These are phyloP conservation scores for Papilio helenus DNA, from an alignment of 1,140 invertebrate genomes.

Conservation along the genomic window DNA sequence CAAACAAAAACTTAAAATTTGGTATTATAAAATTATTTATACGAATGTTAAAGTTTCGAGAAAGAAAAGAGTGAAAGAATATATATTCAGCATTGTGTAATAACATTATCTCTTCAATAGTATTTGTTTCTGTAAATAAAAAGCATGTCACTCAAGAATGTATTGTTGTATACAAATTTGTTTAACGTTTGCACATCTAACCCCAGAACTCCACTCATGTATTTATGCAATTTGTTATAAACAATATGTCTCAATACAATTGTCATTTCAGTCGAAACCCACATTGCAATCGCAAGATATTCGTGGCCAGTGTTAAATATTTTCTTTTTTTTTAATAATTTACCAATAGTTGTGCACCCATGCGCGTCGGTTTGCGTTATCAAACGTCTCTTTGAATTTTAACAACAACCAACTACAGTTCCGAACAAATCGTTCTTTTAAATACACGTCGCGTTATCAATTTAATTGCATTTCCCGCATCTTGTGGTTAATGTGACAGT, in stretches of 20 bases:
- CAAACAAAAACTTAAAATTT: too few relatives aligned
- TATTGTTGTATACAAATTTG: background rate
- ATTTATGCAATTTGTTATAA: too few relatives aligned
- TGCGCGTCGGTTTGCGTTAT: constrained; percentile 49
- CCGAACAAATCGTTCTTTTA: constrained; percentile 42
- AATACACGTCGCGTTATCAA: constrained; percentile 40
- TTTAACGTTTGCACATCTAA: too few relatives aligned
- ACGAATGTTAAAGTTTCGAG: too few relatives aligned
- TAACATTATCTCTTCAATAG: background rate
- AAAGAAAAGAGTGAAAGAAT: too few relatives aligned
- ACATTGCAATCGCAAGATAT: background rate
- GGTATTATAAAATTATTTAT: too few relatives aligned
- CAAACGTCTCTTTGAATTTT: constrained; percentile 29
- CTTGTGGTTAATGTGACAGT: constrained; percentile 21
- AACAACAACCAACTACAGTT: constrained; percentile 44
- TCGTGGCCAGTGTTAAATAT: background rate
- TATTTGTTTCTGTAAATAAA: background rate
- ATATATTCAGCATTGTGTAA: too few relatives aligned
- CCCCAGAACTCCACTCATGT: too few relatives aligned
- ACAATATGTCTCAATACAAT: too few relatives aligned
- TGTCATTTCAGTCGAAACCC: too few relatives aligned
- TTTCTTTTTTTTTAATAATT: constrained; percentile 37
- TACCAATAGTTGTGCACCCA: constrained; percentile 49
- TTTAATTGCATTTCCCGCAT: constrained; percentile 7
- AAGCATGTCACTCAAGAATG: background rate